Conservation (phyloP, 2,888 invertebrate genomes). For the Teleiodes luculella region DNA sequence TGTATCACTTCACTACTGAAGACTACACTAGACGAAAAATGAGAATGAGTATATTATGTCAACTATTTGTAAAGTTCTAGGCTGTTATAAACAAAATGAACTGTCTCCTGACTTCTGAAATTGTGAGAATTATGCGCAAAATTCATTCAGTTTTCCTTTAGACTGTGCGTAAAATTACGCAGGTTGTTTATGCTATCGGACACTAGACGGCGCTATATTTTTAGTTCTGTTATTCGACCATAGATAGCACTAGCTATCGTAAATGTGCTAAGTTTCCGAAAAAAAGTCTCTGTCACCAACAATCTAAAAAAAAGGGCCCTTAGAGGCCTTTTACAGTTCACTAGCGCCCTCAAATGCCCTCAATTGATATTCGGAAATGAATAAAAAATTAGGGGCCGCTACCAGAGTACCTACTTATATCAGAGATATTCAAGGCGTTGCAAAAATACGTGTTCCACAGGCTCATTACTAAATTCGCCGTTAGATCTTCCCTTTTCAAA, state of each 20-base stretch:
- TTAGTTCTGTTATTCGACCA: conserved; percentile 21
- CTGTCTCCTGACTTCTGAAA: background rate
- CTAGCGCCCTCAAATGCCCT: no score
- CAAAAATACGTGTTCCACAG: no score
- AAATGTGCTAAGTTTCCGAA: no score
- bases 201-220: conserved; percentile 30
- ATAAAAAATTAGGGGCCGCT: no score
- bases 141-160: conserved; percentile 9
- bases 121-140: conserved; percentile 47
- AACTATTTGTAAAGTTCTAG: conserved; percentile 22
- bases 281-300: no score
- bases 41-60: conserved; percentile 44
- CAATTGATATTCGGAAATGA: no score
- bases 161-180: conserved; percentile 6
- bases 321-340: no score
- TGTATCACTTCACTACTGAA: conserved; percentile 27
- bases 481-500: no score
- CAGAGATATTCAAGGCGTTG: no score
- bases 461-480: no score
- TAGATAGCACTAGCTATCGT: conserved; percentile 34
- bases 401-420: no score
- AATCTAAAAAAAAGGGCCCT: no score
- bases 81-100: background rate
- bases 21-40: conserved; percentile 38
- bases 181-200: background rate